Conservation (phyloP, 2,888 invertebrate species). For the Tetranychus truncatus region DNA sequence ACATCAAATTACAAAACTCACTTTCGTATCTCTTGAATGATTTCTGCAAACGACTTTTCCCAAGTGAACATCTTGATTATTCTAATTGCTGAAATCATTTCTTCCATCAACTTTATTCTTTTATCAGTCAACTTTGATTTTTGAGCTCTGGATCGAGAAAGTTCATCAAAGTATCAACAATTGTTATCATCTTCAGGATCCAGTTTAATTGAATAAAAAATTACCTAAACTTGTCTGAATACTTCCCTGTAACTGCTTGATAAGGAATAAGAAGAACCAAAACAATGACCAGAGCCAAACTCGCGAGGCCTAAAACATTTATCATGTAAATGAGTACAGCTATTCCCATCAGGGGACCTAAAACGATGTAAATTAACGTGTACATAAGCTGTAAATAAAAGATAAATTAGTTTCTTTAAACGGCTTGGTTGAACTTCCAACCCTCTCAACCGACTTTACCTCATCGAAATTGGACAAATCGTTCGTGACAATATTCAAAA, state of each 20-base stretch:
- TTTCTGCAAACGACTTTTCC: conserved; percentile 65
- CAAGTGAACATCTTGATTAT: conserved; percentile 94
- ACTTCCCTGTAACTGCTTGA: conserved; percentile 40
- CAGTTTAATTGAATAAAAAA: neutral
- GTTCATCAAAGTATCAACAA: neutral
- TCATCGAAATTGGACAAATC: conserved; percentile 29
- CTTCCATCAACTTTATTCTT: conserved; percentile 78
- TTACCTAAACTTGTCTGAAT: neutral
- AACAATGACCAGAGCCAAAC: conserved; percentile 39
- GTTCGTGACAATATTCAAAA: neutral
- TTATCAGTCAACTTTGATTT: conserved; percentile 72
- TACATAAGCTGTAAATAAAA: conserved; percentile 49
- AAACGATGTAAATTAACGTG: conserved; percentile 56
- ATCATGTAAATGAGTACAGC: neutral
- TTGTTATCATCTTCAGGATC: too few species aligned
- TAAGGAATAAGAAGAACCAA: conserved; percentile 61
- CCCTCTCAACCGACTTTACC: conserved; percentile 33
- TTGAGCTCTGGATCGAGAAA: conserved; percentile 39
- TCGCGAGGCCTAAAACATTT: neutral
- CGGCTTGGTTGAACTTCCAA: too few species aligned
- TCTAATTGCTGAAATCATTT: conserved; percentile 78
- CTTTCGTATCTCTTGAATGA: neutral
- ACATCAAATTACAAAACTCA: neutral
- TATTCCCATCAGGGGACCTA: conserved; percentile 49
- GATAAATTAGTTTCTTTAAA: neutral